Percentiles rank a stretch among this genome's conserved stretches.
phyloP scores from a whole-genome alignment of 2,797 vertebrate genomes.

The Siniperca obscura region DNA sequence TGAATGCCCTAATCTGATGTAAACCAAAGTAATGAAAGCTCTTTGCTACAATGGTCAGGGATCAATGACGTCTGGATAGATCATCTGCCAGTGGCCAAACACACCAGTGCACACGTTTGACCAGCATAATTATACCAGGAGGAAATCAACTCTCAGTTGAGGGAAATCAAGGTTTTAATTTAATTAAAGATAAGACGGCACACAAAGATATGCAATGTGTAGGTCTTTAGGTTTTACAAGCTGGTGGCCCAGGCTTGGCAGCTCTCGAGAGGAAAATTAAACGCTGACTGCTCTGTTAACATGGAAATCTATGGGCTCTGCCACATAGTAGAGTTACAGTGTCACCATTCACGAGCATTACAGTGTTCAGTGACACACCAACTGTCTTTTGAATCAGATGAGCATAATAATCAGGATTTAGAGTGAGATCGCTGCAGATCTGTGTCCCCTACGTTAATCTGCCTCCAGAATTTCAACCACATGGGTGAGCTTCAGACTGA shows the following conservation, averaged over 20 bases:
- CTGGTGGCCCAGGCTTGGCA: constrained; percentile 54
- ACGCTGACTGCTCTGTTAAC: constrained; percentile 69
- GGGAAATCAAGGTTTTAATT: constrained; percentile 83
- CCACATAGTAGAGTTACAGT: constrained; percentile 27
- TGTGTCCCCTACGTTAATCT: constrained; percentile 23
- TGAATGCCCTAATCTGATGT: constrained; percentile 19
- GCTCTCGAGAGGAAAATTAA: constrained; percentile 76
- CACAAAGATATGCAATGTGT: constrained; percentile 54
- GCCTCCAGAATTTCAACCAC: constrained; percentile 44
- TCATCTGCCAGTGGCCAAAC: constrained; percentile 74
- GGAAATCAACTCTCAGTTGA: constrained; percentile 76
- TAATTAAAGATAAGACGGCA: constrained; percentile 79
- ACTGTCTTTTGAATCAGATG: constrained; percentile 31
- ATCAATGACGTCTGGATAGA: constrained; percentile 75
- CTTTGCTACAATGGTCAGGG: constrained; percentile 61
- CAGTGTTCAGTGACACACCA: constrained; percentile 22
- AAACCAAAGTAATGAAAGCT: constrained; percentile 56
- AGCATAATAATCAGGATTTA: constrained; percentile 27
- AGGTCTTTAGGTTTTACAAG: constrained; percentile 79
- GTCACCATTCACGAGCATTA: constrained; percentile 27
- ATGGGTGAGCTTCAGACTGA: constrained; percentile 36
- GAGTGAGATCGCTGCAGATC: constrained; percentile 18
- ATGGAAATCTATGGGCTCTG: constrained; percentile 60
- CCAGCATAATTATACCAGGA: constrained; percentile 74
- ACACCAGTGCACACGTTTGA: constrained; percentile 62